Evolutionary conservation across 2,888 invertebrate species (phyloP).

Genomic region (Philereme transversata): DNA sequence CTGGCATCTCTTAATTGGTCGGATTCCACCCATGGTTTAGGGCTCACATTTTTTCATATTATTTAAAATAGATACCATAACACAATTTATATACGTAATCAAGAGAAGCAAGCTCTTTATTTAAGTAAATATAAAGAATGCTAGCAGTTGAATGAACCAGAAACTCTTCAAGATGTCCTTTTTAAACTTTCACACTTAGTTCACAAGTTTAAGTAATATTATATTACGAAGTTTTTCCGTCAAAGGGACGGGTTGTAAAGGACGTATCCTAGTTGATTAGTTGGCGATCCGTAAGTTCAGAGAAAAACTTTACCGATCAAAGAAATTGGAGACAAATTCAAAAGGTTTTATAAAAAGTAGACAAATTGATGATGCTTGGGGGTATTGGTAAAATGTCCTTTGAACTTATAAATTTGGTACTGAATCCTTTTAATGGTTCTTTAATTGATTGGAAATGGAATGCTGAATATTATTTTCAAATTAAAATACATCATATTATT

Average conservation of each 20-base stretch:
- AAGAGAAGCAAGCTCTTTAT: background rate
- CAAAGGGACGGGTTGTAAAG: constrained; percentile 40
- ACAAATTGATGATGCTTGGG: constrained; percentile 34
- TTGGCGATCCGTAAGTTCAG: constrained; percentile 40
- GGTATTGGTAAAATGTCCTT: constrained; percentile 24
- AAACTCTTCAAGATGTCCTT: background rate
- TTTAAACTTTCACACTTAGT: constrained; percentile 8
- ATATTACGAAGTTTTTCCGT: constrained; percentile 34
- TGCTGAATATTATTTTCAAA: background rate
- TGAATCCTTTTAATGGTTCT: constrained; percentile 2
- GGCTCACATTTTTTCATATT: too few species aligned
- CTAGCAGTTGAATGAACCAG: too few species aligned
- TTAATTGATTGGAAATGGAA: background rate
- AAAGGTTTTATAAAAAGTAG: constrained; percentile 33
- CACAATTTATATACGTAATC: too few species aligned
- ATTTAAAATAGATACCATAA: too few species aligned
- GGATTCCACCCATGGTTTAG: too few species aligned
- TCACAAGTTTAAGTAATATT: constrained; percentile 15
- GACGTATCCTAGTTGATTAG: constrained; percentile 46
- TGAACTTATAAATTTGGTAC: constrained; percentile 5
- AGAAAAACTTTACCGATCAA: constrained; percentile 39
- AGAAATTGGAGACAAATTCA: constrained; percentile 31
- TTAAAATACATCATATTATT: too few species aligned
- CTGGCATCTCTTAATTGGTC: too few species aligned
- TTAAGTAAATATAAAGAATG: background rate